These are phyloP conservation scores for Sisor rabdophorus DNA, from an alignment of 2,113 vertebrate genomes.

Conservation along the genomic window DNA sequence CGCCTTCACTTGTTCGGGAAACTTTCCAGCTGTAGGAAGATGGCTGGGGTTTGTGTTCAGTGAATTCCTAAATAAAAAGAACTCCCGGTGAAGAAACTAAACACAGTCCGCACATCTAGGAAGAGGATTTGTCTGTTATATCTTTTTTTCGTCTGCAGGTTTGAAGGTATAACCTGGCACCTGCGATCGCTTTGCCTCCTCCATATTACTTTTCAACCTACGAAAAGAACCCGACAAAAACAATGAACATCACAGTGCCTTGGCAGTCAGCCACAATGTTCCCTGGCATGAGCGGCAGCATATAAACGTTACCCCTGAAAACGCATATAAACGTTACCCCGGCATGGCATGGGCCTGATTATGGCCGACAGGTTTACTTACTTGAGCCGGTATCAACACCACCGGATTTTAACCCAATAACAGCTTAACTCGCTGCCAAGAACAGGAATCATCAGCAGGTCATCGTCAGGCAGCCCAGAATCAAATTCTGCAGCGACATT, in stretches of 20 bases:
- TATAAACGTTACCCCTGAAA: constrained; percentile 23
- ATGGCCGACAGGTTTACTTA: constrained; percentile 6
- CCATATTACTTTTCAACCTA: not conserved
- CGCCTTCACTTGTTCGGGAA: not conserved
- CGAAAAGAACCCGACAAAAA: not conserved
- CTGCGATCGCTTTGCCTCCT: not conserved
- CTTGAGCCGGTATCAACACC: constrained; percentile 13
- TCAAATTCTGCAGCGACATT: not conserved
- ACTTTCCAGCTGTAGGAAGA: not conserved
- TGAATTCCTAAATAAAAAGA: not conserved
- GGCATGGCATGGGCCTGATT: constrained; percentile 19
- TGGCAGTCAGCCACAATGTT: constrained; percentile 29
- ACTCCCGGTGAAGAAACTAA: not conserved
- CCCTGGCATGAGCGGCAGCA: constrained; percentile 14
- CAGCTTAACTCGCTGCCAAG: not conserved
- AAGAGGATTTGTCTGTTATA: too few species aligned
- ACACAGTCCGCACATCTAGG: too few species aligned
- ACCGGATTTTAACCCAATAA: constrained; percentile 16
- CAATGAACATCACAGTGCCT: not conserved
- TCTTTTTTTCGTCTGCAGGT: not conserved
- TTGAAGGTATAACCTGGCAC: not conserved
- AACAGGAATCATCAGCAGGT: not conserved
- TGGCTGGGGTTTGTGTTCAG: too few species aligned
- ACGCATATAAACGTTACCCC: too few species aligned
- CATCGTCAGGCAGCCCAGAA: not conserved